Conservation (phyloP, 2,888 invertebrate species). For the Cryptophagus acutangulus region DNA sequence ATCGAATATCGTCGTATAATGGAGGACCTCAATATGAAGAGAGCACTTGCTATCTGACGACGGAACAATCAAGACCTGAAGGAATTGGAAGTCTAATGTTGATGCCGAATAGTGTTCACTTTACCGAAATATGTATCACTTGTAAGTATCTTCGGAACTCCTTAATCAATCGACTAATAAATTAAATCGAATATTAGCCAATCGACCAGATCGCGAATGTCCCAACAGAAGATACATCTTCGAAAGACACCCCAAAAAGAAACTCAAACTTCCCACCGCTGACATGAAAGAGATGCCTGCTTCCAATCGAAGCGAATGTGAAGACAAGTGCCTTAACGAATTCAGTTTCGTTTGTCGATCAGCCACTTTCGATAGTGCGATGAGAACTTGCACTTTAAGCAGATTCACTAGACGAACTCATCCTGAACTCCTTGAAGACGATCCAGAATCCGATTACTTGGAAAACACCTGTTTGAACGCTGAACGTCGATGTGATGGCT, state of each 20-base stretch:
- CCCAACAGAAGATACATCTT: constrained; percentile 84
- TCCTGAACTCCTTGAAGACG: constrained; percentile 77
- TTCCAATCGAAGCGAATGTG: constrained; percentile 82
- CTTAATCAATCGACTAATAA: too few species aligned
- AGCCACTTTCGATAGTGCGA: constrained; percentile 73
- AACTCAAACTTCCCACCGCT: constrained; percentile 71
- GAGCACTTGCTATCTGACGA: constrained; percentile 78
- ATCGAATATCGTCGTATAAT: constrained; percentile 76
- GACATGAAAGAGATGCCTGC: constrained; percentile 83
- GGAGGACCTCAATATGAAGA: constrained; percentile 80
- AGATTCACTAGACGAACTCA: constrained; percentile 80
- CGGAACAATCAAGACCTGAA: constrained; percentile 82
- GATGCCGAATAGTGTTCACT: constrained; percentile 84
- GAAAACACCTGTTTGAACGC: constrained; percentile 88
- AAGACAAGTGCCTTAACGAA: constrained; percentile 84
- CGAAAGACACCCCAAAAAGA: constrained; percentile 80
- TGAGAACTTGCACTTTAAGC: constrained; percentile 75
- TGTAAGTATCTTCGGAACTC: constrained; percentile 67
- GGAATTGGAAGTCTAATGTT: constrained; percentile 85
- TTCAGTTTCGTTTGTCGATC: constrained; percentile 86
- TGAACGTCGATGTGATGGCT: constrained; percentile 79
- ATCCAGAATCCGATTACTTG: constrained; percentile 82
- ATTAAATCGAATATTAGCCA: too few species aligned
- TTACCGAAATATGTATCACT: constrained; percentile 82
- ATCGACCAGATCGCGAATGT: constrained; percentile 82